Percentiles rank a stretch among this genome's conserved stretches.
phyloP scores from a whole-genome alignment of 2,797 vertebrate genomes.

The Nyctalus aviator region DNA sequence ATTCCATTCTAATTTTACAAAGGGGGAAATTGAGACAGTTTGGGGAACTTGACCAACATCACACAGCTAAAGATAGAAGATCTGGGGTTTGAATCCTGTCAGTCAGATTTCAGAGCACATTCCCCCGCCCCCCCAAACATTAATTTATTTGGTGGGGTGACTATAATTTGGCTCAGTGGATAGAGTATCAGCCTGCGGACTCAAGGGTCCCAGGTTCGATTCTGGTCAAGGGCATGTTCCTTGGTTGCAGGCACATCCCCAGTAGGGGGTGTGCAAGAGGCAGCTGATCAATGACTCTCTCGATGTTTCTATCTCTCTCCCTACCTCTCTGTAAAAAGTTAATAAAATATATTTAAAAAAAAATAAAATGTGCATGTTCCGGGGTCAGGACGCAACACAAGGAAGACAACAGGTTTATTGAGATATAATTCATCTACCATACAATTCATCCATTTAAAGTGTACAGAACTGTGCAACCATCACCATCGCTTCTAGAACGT shows the following conservation, averaged over 20 bases:
- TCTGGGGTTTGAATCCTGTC: not conserved
- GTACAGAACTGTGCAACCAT: constrained; percentile 8
- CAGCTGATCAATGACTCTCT: too few relatives aligned
- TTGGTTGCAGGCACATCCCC: too few relatives aligned
- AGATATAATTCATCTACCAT: constrained; percentile 40
- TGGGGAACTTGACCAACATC: not conserved
- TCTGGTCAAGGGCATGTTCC: too few relatives aligned
- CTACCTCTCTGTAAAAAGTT: too few relatives aligned
- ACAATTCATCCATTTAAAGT: constrained; percentile 8
- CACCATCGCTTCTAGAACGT: not conserved
- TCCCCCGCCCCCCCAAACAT: too few relatives aligned
- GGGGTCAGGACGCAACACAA: not conserved
- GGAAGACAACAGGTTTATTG: constrained; percentile 39
- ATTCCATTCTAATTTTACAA: constrained; percentile 34
- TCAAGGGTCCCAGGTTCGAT: too few relatives aligned
- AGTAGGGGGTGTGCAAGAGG: too few relatives aligned
- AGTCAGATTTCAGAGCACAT: not conserved
- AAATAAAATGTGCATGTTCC: fast-evolving
- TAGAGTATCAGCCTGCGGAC: too few relatives aligned
- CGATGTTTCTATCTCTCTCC: too few relatives aligned
- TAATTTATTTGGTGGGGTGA: not conserved
- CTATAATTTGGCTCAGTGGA: not conserved
- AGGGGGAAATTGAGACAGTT: not conserved
- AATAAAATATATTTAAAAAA: too few relatives aligned
- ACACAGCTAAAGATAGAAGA: not conserved